phyloP scores from a whole-genome alignment of 2,888 invertebrate genomes.

The Tricholauxania praeusta region DNA sequence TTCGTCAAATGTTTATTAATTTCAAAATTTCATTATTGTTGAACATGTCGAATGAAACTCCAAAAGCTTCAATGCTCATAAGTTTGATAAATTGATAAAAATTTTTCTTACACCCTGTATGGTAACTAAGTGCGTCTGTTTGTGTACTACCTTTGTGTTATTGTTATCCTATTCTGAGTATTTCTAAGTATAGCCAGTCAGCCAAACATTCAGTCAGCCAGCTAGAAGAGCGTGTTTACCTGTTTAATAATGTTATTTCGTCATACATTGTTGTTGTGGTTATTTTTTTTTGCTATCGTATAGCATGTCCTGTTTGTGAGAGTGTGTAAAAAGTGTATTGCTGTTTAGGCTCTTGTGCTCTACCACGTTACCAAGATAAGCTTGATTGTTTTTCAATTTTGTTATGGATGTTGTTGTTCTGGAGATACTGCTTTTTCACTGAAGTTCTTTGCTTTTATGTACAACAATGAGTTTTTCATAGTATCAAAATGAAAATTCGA shows the following conservation, averaged over 20 bases:
- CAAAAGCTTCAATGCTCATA: no score
- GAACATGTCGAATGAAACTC: no score
- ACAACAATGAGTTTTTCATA: neutral
- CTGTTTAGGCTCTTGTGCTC: neutral
- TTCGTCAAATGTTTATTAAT: no score
- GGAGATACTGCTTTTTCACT: neutral
- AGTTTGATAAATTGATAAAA: no score
- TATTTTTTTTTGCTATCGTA: neutral
- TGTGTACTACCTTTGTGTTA: neutral
- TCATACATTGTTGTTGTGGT: neutral
- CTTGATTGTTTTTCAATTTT: conserved; percentile 15
- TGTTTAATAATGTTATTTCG: conserved; percentile 16
- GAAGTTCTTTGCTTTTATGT: conserved; percentile 8
- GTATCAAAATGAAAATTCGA: no score
- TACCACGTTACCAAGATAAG: conserved; percentile 22
- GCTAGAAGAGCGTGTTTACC: conserved; percentile 9
- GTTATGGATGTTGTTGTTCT: neutral
- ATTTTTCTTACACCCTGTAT: neutral
- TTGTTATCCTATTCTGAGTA: conserved; percentile 9
- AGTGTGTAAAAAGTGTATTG: neutral
- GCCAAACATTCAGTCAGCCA: neutral
- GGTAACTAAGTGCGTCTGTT: neutral
- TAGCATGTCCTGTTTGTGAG: neutral
- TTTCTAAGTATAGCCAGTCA: conserved; percentile 8
- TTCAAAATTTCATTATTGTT: no score